Base-by-base conservation (phyloP, 2,888 invertebrate genomes). In the Hyles lineata region DNA sequence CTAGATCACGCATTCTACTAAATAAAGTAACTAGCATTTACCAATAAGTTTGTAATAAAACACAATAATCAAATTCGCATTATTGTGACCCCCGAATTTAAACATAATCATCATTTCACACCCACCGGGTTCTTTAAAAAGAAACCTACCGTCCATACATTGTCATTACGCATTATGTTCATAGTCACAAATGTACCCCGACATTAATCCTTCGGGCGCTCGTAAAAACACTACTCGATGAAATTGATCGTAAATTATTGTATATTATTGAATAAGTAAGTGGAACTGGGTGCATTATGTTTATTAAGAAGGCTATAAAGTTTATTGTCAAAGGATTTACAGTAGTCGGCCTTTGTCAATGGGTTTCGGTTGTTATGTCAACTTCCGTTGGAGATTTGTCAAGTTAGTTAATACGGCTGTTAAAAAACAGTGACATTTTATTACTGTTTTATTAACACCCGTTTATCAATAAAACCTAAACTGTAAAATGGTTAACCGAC, bases 191-290 rank as follows among this genome's bases (percentile, higher is more conserved):
- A 50, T 17, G 15, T 23, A 23, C 43, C 23, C 67, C 67, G 67
- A 17, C 43, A 67, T 67, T 19, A 50, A 50, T 50, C 3, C 67
- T 67, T 43, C 43, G 63, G 63, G 80, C 80, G 83, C 78, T 82
- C 85, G 87, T 79, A 89, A 89, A 89, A 85, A 78, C 82, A 86
- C 83, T 90, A 90, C 92, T 90, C 88, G 84, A 87, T 88, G 89
- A 90, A 92, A 92, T 92, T 92, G 92, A 80, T 89, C 90, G 89
- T 93, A 92, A 92, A 91, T 91, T 87, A 86, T 82, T 70, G 79
- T 83, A 87, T 80, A 83, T 63, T 55, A 85, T 82, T 82, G 85
- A 84, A 87, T 85, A 82, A 85, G 82, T 83, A 83, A 82, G 83
- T 82, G 82, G 83, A 83, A 85, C 82, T 82, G 79, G 84, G 79